Evolutionary conservation across 2,888 invertebrate species (phyloP).

Genomic region (Eulithis prunata): DNA sequence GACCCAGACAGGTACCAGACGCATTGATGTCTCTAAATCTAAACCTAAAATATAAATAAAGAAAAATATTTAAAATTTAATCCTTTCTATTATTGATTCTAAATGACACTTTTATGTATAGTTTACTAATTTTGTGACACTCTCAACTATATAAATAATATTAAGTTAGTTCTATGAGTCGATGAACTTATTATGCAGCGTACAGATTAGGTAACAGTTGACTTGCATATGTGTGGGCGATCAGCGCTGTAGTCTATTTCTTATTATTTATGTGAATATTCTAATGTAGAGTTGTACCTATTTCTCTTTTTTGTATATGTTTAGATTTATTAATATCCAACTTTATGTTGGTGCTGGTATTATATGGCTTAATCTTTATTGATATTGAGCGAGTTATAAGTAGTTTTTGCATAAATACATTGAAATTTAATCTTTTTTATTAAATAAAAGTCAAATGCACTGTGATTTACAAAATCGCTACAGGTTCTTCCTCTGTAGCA

Average conservation of each 20-base stretch:
- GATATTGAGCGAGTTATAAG: conserved; percentile 21
- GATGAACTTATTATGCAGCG: conserved; percentile 26
- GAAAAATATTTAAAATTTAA: conserved; percentile 4
- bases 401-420: conserved; percentile 13
- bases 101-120: conserved; percentile 41
- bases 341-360: conserved; percentile 8
- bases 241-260: neutral
- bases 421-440: conserved; percentile 5
- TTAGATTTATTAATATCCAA: conserved; percentile 21
- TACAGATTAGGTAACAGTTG: conserved; percentile 2
- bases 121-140: conserved; percentile 44
- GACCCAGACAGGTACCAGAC: conserved; percentile 31
- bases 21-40: conserved; percentile 16
- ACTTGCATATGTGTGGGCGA: conserved; percentile 26
- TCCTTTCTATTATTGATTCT: conserved; percentile 38
- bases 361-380: conserved; percentile 32
- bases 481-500: neutral
- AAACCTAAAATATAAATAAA: conserved; percentile 19
- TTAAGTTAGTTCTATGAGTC: conserved; percentile 22
- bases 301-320: conserved; percentile 9
- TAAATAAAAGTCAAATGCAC: conserved; percentile 10
- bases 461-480: conserved; percentile 9
- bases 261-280: conserved; percentile 29
- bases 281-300: conserved; percentile 16
- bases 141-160: conserved; percentile 33